A percentile compares a stretch with the other conserved stretches of the same genome.
Conservation (phyloP, 1,140 invertebrate species). For the Schlechtendalia chinensis region DNA sequence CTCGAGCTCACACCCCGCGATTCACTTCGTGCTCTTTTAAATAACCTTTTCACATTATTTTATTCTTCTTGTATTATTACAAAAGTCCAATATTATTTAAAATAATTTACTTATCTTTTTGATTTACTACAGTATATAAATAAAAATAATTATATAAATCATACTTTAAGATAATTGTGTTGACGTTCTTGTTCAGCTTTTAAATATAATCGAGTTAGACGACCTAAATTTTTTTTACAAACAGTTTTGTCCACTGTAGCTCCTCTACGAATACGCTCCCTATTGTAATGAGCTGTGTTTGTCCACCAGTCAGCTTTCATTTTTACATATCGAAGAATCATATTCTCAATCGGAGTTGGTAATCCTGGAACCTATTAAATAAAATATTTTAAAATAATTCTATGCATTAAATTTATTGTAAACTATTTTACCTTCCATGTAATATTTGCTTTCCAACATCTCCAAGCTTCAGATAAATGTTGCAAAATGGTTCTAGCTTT, state of each 20-base stretch:
- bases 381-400: conserved; percentile 54
- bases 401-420: background rate
- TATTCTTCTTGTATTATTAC: too few species aligned
- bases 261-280: conserved; percentile 89
- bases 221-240: conserved; percentile 98
- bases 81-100: too few species aligned
- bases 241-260: conserved; percentile 99
- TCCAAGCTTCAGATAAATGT: conserved; percentile 98
- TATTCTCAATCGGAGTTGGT: conserved; percentile 99
- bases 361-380: conserved; percentile 83
- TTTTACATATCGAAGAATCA: conserved; percentile 99
- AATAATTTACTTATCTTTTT: too few species aligned
- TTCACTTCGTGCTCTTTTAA: too few species aligned
- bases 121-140: too few species aligned
- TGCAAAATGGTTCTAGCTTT: conserved; percentile 98
- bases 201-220: conserved; percentile 92
- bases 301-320: conserved; percentile 99
- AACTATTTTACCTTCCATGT: conserved; percentile 85
- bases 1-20: too few species aligned
- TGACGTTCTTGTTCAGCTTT: conserved; percentile 99
- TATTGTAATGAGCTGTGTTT: conserved; percentile 99
- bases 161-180: conserved; percentile 94
- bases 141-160: conserved; percentile 26
- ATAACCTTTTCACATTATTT: too few species aligned
- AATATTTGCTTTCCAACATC: conserved; percentile 99